Evolutionary conservation across 1,140 invertebrate genomes (phyloP).

Genomic region (Drosophila burlai): DNA sequence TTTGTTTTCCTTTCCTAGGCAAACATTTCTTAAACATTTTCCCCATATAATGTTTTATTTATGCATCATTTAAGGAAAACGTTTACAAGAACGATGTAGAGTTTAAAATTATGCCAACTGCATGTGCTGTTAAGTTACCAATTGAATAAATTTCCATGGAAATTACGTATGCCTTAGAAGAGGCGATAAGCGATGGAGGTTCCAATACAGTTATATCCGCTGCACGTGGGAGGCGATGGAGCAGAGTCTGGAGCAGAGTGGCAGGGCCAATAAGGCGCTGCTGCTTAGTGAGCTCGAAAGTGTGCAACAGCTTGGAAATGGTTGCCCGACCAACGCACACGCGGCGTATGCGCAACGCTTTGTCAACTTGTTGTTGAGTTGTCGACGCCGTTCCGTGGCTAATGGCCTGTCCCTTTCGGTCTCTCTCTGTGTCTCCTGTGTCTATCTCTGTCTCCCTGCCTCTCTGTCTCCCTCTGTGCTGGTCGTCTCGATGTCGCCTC

Average conservation of each 20-base stretch:
- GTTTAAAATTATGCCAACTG: background rate
- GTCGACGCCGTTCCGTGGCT: constrained; percentile 39
- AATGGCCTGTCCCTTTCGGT: constrained; percentile 44
- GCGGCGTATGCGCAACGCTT: constrained; percentile 69
- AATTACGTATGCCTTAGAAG: background rate
- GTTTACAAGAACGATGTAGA: background rate
- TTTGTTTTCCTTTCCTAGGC: too few species aligned
- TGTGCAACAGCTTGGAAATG: constrained; percentile 81
- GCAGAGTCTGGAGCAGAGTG: background rate
- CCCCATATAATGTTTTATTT: background rate
- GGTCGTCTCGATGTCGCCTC: constrained; percentile 21
- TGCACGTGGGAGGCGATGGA: background rate
- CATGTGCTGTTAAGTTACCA: constrained; percentile 4
- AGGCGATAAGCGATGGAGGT: constrained; percentile 8
- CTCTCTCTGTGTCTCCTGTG: background rate
- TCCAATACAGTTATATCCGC: constrained; percentile 27
- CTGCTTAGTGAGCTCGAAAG: constrained; percentile 74
- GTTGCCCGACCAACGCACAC: constrained; percentile 52
- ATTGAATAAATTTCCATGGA: background rate
- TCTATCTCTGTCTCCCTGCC: background rate
- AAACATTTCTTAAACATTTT: background rate
- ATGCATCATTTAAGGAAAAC: background rate
- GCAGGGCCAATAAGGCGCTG: constrained; percentile 50
- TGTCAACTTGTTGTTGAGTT: constrained; percentile 51
- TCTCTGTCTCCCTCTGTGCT: background rate